phyloP scores from a whole-genome alignment of 2,888 invertebrate genomes.

The Amphipyra berbera region DNA sequence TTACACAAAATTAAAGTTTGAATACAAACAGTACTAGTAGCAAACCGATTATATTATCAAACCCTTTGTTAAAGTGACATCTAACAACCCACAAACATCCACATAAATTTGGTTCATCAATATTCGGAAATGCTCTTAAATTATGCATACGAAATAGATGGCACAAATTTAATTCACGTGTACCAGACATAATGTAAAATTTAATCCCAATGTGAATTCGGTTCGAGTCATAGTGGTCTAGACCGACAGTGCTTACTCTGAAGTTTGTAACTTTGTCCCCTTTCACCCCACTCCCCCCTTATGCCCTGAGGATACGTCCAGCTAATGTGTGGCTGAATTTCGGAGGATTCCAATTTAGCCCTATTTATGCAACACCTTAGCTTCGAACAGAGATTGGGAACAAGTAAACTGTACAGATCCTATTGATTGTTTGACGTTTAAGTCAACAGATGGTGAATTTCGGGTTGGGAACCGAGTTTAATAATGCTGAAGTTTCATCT shows the following conservation, averaged over 20 bases:
- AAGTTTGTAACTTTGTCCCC: conserved; percentile 82
- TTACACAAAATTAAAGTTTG: too few relatives aligned
- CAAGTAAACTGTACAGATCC: conserved; percentile 12
- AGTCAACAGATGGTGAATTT: background rate
- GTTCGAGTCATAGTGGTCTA: conserved; percentile 71
- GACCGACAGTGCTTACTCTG: conserved; percentile 79
- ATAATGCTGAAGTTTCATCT: background rate
- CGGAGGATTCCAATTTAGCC: conserved; percentile 77
- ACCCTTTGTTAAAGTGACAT: conserved; percentile 1
- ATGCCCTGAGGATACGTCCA: conserved; percentile 71
- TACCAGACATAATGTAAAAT: conserved; percentile 76
- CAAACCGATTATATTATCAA: too few relatives aligned
- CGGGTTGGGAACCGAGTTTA: background rate
- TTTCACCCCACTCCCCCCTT: conserved; percentile 48
- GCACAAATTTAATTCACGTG: conserved; percentile 73
- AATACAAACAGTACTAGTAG: too few relatives aligned
- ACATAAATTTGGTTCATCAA: conserved; percentile 37
- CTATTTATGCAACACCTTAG: conserved; percentile 80
- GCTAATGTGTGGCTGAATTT: conserved; percentile 75
- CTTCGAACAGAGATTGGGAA: conserved; percentile 63
- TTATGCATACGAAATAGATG: conserved; percentile 55
- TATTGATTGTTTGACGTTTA: conserved; percentile 27
- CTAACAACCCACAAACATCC: conserved; percentile 3
- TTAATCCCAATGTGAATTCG: conserved; percentile 78
- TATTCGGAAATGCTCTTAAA: conserved; percentile 47